Evolutionary conservation across 2,113 vertebrate species (phyloP), one percentile per base, ranked within the genome.

Genomic region (Eublepharis macularius): DNA sequence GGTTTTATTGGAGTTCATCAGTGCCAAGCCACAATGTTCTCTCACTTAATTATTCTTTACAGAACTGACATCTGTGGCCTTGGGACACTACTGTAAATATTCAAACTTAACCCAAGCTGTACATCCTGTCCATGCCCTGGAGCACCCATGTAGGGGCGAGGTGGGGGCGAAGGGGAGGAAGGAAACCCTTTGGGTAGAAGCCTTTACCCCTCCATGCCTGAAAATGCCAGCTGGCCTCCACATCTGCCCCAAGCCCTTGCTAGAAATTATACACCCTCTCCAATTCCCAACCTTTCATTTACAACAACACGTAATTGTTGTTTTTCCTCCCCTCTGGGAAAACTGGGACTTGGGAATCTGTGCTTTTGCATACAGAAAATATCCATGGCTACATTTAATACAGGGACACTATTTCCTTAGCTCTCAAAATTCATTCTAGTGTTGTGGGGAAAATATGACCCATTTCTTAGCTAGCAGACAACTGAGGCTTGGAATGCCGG

Each of bases 31-130:
- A 24, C n/a, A 21, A 60, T 57, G 68, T 65, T 83, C 57, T 49
- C 39, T 14, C n/a, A n/a, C 72, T 83, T 83, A 83, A 83, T 83
- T 12, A 83, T 83, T 74, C 39, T 19, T 75, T 26, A 49, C 11
- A 6, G 47, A 83, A 65, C 9, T 76, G 57, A 74, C 51, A 63
- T 13, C 3, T 4, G 32, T 83, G 54, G 66, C 82, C 43, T 76
- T 83, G 72, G 34, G 60, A 51, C 26, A 43, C 41, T 75, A 12
- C 17, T 41, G 8, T 16, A 75, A 32, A 12, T 65, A 47, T 34
- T 14, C 10, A 49, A 45, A 26, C 32, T 39, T 63, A 65, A 83
- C 51, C 21, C 8, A 36, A 51, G 24, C 24, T 11, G 14, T 11
- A n/a, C 11, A 43, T 14, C 36, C 2, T 39, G 60, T 29, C 36